Evolutionary conservation across 2,888 invertebrate genomes (phyloP), one percentile per base, ranked within the genome.

Genomic region (Hipparchia sbordonii): DNA sequence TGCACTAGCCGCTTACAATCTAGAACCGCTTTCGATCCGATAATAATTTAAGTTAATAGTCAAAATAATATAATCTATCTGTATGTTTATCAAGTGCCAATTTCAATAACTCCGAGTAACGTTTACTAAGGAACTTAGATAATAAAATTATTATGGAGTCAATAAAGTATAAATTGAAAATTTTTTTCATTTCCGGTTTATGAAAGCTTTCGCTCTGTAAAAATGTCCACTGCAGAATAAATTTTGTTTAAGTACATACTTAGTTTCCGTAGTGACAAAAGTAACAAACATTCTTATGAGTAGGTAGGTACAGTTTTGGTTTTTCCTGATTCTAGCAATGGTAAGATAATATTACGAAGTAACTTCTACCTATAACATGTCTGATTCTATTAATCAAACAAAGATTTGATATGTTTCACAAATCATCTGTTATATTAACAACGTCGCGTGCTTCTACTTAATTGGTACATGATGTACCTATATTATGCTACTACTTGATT

Each of bases 1-100:
- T 83, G 82, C 79, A 79, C 80, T 81, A 67, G 70, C 74, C 75
- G 71, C 71, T 67, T 67, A 68, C 73, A 74, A 75, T 75, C 74
- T 78, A 74, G 72, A 71, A 74, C 76, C 74, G 77, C 77, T 74
- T 74, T 76, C 76, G 73, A 73, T 74, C 75, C 72, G 72, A 73
- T 74, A 73, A 7, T 73, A 63, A 71, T 73, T 75, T 74, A 74
- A 74, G 61, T 59, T 59, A 66, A 51, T 23, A 23, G 23, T 23
- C 23, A 23, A 23, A 23, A 23, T 23, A 23, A 23, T 23, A 23
- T 71, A 57, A 65, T 52, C 63, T 33, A 63, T 70, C 46, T 70
- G 23, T 10, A 13, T 23, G 62, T 48, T 45, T 52, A 65, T 51
- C 5, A 39, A 39, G 1, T 39, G 39, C 39, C 39, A 39, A 39